Base-by-base conservation (phyloP, 2,797 vertebrate genomes). In the Paramormyrops hopkinsi region DNA sequence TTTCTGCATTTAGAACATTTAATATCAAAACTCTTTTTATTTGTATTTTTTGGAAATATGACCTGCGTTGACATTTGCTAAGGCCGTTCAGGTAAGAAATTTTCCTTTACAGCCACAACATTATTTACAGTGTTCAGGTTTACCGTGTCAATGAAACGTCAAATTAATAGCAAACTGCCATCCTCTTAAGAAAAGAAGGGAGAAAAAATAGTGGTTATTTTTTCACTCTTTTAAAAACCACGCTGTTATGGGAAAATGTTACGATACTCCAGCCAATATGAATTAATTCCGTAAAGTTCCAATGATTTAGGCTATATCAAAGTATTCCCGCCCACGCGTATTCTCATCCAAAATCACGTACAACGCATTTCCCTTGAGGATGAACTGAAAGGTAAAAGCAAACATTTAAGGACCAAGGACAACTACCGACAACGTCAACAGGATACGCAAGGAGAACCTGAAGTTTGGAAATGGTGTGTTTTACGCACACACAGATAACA, bases 391-490 rank as follows among this genome's bases (percentile, higher is more conserved):
- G 44, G 14, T 65, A 73, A 46, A 59, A 83, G 59, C 2, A 46
- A 44, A 46, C 41, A 82, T 82, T 91, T 90, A 84, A 96, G 95
- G 91, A 96, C 95, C 95, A 76, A 83, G 93, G 95, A 94, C 94
- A 96, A 93, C 86, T 22, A 88, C 85, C 41, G 29, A 65, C 22
- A 65, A n/a, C 73, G 29, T 86, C 22, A 46, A 76, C 76, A 82
- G 76, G 17, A n/a, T 8, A 8, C 41, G n/a, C 17, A 9, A 76
- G 0, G 29, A 37, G 65, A 73, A 73, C 29, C 65, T 33, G 11
- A 73, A 73, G 65, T 73, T 73, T 37, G 65, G 29, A 37, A 73
- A 73, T 33, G 65, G 29, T 37, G 65, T 73, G 65, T 33, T 73
- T 33, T 17, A 73, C 14, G 65, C 65, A 33, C 65, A 65, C 19